phyloP scores from a whole-genome alignment of 2,888 invertebrate genomes.

The Ctena decussata region DNA sequence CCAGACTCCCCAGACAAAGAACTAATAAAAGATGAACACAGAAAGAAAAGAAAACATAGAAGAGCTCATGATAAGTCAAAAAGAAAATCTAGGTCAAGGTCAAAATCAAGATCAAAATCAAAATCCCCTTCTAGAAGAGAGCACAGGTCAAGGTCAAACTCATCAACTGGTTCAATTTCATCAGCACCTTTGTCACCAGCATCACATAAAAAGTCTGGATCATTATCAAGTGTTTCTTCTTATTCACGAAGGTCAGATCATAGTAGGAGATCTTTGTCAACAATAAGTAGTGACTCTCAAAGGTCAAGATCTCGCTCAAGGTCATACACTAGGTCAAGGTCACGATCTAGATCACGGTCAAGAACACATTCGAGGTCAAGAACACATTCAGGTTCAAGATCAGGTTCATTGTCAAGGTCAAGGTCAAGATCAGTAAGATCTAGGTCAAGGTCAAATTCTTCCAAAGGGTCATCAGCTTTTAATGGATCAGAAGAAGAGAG shows the following conservation, averaged over 20 bases:
- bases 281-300: slow-evolving; percentile 64
- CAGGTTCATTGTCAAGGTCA: slow-evolving; percentile 56
- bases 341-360: slow-evolving; percentile 49
- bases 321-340: slow-evolving; percentile 23
- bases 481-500: slow-evolving; percentile 46
- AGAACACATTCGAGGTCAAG: slow-evolving; percentile 48
- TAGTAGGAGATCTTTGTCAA: slow-evolving; percentile 49
- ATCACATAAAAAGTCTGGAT: slow-evolving; percentile 36
- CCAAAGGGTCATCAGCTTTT: slow-evolving; percentile 42
- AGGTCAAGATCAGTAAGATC: slow-evolving; percentile 49
- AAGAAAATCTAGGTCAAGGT: too few relatives aligned
- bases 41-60: background rate
- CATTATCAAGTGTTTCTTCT: slow-evolving; percentile 41
- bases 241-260: slow-evolving; percentile 37
- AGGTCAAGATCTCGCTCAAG: slow-evolving; percentile 44
- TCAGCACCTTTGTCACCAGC: slow-evolving; percentile 30
- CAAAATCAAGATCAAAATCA: slow-evolving; percentile 40
- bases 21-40: background rate
- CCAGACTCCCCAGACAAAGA: slow-evolving; percentile 45
- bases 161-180: slow-evolving; percentile 18
- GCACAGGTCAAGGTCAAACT: slow-evolving; percentile 38
- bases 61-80: slow-evolving; percentile 9
- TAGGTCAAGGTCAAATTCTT: slow-evolving; percentile 36
- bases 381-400: slow-evolving; percentile 32
- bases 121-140: slow-evolving; percentile 27